These are phyloP conservation scores for Aphelinus atriplicis DNA, from an alignment of 1,140 invertebrate genomes.

Conservation along the genomic window DNA sequence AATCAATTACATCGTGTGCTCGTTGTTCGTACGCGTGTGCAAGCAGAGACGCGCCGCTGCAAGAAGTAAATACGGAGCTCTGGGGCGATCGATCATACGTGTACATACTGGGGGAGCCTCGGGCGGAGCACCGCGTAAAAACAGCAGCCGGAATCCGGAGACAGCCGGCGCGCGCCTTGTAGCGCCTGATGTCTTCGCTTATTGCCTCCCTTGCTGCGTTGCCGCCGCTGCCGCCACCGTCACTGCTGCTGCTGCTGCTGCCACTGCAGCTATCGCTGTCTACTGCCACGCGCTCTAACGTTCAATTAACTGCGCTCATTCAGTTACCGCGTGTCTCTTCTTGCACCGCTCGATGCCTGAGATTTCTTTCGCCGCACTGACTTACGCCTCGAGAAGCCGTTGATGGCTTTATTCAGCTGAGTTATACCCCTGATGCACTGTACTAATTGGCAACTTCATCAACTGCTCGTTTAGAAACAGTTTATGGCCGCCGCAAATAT, in stretches of 20 bases:
- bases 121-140: background rate
- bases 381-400: no score
- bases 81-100: constrained; percentile 13
- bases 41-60: background rate
- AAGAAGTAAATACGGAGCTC: background rate
- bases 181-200: background rate
- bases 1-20: constrained; percentile 53
- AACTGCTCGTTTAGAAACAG: no score
- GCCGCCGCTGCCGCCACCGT: no score
- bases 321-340: no score
- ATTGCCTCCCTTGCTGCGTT: background rate
- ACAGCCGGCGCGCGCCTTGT: background rate
- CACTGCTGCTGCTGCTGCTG: no score
- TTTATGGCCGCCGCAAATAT: no score
- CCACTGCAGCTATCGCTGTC: no score
- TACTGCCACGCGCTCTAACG: background rate
- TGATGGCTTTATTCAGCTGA: no score
- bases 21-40: constrained; percentile 41
- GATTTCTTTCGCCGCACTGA: no score
- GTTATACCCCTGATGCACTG: no score
- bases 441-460: no score
- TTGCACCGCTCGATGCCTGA: no score
- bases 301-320: constrained; percentile 17
- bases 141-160: background rate
- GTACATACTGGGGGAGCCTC: background rate